Evolutionary conservation across 2,888 invertebrate genomes (phyloP).

Genomic region (Galerucella pusilla): DNA sequence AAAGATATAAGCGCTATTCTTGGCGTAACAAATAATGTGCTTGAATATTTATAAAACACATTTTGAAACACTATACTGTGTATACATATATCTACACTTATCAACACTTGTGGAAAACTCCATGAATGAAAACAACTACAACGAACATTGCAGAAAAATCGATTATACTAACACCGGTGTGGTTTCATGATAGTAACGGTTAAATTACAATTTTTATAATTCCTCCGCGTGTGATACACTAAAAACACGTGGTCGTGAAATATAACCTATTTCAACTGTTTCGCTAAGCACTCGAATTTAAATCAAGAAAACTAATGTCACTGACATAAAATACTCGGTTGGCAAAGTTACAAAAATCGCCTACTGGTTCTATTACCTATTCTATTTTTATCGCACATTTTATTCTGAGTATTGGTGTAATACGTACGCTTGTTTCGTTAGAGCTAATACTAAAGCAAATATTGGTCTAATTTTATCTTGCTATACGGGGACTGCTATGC

Average conservation of each 20-base stretch:
- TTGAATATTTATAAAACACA: not conserved
- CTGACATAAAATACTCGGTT: constrained; percentile 9
- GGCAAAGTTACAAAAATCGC: constrained; percentile 17
- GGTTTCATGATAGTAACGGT: not conserved
- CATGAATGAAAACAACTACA: not conserved
- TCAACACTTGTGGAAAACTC: not conserved
- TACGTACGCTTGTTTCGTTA: not conserved
- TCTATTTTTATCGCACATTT: constrained; percentile 17
- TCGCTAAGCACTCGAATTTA: not conserved
- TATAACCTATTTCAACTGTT: constrained; percentile 8
- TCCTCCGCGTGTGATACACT: not conserved
- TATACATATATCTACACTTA: not conserved
- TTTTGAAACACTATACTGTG: not conserved
- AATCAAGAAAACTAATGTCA: not conserved
- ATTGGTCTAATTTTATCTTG: constrained; percentile 14
- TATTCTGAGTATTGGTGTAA: not conserved
- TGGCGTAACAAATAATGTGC: not conserved
- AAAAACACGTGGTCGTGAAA: not conserved
- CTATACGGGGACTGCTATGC: constrained; percentile 6
- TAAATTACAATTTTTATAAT: not conserved
- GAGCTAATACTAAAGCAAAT: not conserved
- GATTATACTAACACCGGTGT: not conserved
- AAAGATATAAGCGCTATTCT: not conserved
- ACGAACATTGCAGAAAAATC: not conserved
- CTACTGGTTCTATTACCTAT: constrained; percentile 10